Evolutionary conservation across 2,113 vertebrate genomes (phyloP), one percentile per base, ranked within the genome.

Genomic region (Drymodes brunneopygia): DNA sequence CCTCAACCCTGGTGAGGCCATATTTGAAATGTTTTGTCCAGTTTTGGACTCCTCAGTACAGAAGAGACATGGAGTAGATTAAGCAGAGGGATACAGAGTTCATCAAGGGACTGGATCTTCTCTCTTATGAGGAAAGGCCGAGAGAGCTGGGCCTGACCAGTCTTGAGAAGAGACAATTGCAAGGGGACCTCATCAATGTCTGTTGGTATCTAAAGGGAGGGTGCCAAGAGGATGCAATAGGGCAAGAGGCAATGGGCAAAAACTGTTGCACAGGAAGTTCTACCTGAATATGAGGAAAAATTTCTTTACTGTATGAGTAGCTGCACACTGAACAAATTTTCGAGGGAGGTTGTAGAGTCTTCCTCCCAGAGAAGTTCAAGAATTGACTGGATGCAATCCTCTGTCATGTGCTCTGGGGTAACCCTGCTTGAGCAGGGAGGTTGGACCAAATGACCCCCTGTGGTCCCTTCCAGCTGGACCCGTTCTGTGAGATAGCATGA

Each of bases 301-400:
- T 11, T 31, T 35, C 31, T 69, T 64, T 58, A 23, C 12, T 44
- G 22, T 16, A 35, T 3, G 9, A 23, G 15, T 25, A 64, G 65
- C 27, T 5, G 2, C 14, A 27, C 18, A 50, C 31, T 16, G 33
- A 73, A 36, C 5, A 73, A 42, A 28, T 44, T 81, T 64, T 22
- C 15, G 25, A 31, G 27, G 27, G 15, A 65, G 18, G 4, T 16
- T 27, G 31, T 23, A 24, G 14, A 50, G 5, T 57, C 35, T 57
- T 27, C 8, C 7, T 57, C 33, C 7, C 13, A 27, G 15, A 50
- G 15, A 33, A 11, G 23, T 35, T 50, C 42, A 65, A 33, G 42
- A 36, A 44, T 8, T 0, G 0, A 20, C 58, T 36, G 22, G 27
- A 27, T 0, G 15, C 9, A 65, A 33, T 36, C 4, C 44, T 50